A percentile compares a stretch with the other conserved stretches of the same genome.
Evolutionary conservation across 2,113 vertebrate genomes (phyloP).

Genomic region (Scortum barcoo): DNA sequence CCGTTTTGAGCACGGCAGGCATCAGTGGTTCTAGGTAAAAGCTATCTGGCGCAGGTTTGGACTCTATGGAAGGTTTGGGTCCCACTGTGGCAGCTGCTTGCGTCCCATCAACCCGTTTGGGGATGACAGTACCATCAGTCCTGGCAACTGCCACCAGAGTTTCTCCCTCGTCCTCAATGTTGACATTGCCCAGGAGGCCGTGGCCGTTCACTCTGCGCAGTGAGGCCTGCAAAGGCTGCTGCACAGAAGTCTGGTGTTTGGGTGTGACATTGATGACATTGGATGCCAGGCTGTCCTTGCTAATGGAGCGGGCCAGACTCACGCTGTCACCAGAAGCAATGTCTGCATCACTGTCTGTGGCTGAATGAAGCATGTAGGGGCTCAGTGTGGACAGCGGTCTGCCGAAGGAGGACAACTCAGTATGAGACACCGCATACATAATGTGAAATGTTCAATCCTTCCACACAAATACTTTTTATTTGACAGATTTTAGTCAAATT

Average conservation of each 20-base stretch:
- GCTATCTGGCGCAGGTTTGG: slow-evolving; percentile 81
- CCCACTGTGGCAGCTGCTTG: slow-evolving; percentile 30
- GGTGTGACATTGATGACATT: slow-evolving; percentile 90
- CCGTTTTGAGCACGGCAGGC: slow-evolving; percentile 91
- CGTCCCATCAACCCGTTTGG: slow-evolving; percentile 43
- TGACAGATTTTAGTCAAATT: neutral
- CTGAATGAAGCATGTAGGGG: slow-evolving; percentile 87
- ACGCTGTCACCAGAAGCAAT: slow-evolving; percentile 83
- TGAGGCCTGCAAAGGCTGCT: slow-evolving; percentile 58
- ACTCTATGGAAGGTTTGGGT: slow-evolving; percentile 70
- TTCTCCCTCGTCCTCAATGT: slow-evolving; percentile 87
- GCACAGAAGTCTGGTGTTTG: slow-evolving; percentile 85
- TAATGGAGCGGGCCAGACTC: slow-evolving; percentile 95
- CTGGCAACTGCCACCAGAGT: slow-evolving; percentile 76
- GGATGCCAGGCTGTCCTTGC: slow-evolving; percentile 97
- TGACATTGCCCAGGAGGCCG: slow-evolving; percentile 76
- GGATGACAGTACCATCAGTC: slow-evolving; percentile 38
- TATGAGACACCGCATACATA: neutral
- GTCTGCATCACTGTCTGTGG: slow-evolving; percentile 89
- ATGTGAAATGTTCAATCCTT: neutral
- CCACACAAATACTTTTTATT: neutral
- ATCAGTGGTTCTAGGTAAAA: slow-evolving; percentile 96
- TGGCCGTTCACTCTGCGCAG: slow-evolving; percentile 82
- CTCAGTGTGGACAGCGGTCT: slow-evolving; percentile 92
- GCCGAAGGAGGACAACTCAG: slow-evolving; percentile 21